Percentiles rank a stretch among this genome's conserved stretches.
Conservation (phyloP, 2,797 vertebrate species). For the Hippopotamyrus pictus region DNA sequence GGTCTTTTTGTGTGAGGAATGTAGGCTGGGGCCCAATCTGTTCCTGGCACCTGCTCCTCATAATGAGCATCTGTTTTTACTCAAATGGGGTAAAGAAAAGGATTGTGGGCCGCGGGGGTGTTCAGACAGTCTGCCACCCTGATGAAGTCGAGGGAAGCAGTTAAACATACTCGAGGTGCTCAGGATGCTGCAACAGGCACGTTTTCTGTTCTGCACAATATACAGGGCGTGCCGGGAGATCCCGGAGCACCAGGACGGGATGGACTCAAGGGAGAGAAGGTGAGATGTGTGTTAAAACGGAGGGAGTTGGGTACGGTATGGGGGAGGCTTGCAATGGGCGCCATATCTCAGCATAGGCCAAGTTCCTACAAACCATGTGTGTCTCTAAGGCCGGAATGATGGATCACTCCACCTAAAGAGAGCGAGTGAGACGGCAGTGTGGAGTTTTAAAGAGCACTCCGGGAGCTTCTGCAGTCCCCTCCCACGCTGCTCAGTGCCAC, state of each 20-base stretch:
- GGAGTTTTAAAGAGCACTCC: background rate
- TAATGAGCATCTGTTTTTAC: slow-evolving; percentile 72
- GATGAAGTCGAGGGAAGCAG: slow-evolving; percentile 44
- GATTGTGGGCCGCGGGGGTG: slow-evolving; percentile 56
- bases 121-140: slow-evolving; percentile 50
- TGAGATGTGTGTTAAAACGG: slow-evolving; percentile 40
- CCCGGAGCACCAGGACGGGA: slow-evolving; percentile 72
- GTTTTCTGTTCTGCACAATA: slow-evolving; percentile 37
- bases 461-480: background rate
- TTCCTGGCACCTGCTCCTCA: slow-evolving; percentile 61
- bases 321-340: background rate
- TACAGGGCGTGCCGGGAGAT: slow-evolving; percentile 78
- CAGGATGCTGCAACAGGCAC: slow-evolving; percentile 33
- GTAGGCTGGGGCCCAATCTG: slow-evolving; percentile 63
- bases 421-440: background rate
- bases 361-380: background rate
- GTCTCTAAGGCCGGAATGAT: background rate
- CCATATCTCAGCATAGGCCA: background rate
- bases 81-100: slow-evolving; percentile 54
- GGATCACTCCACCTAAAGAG: background rate
- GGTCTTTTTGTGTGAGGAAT: slow-evolving; percentile 51
- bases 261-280: slow-evolving; percentile 91
- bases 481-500: background rate
- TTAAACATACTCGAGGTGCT: slow-evolving; percentile 33
- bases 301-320: background rate